Evolutionary conservation across 1,140 invertebrate species (phyloP), one percentile per base, ranked within the genome.

Genomic region (Xylocopa sonorina): DNA sequence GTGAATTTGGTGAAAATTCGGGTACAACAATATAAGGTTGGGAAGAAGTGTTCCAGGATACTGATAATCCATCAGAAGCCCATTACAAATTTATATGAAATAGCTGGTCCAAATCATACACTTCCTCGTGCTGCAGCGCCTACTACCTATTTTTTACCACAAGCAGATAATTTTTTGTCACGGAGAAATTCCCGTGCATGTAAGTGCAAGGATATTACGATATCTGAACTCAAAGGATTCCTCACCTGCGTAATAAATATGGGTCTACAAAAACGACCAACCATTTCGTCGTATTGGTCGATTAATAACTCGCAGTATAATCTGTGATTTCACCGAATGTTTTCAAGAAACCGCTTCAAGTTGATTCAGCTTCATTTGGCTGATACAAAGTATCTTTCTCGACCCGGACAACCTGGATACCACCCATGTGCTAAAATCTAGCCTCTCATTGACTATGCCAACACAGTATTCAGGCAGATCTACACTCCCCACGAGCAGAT

Each of bases 221-320:
- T 51, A 51, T 24, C 50, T 51, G 50, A 51, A 51, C n/a, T 51
- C 50, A 51, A 51, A 51, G 50, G n/a, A 51, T 51, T 51, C 50
- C n/a, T 51, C 50, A n/a, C 6, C 4, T 51, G 50, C 50, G n/a
- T 51, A 51, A 51, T 51, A 51, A 51, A 51, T 51, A 51, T 51
- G 50, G 50, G 50, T 51, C 50, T 24, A 51, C 50, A 51, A 51
- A 51, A 51, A 51, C 50, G 50, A n/a, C 50, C 50, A 24, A 51
- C 50, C n/a, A 51, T 51, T 51, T 51, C 50, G n/a, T 51, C 50
- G 50, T 51, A 51, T 51, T 51, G 50, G 50, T 51, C n/a, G 7
- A 51, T n/a, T 24, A 51, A 51, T 51, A 24, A 51, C 50, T 51
- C 50, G 50, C 50, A 51, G 50, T 51, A 51, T 24, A 24, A 51